A percentile compares a stretch with the other conserved stretches of the same genome.
phyloP scores from a whole-genome alignment of 2,888 invertebrate genomes.

The Brachylomia viminalis region DNA sequence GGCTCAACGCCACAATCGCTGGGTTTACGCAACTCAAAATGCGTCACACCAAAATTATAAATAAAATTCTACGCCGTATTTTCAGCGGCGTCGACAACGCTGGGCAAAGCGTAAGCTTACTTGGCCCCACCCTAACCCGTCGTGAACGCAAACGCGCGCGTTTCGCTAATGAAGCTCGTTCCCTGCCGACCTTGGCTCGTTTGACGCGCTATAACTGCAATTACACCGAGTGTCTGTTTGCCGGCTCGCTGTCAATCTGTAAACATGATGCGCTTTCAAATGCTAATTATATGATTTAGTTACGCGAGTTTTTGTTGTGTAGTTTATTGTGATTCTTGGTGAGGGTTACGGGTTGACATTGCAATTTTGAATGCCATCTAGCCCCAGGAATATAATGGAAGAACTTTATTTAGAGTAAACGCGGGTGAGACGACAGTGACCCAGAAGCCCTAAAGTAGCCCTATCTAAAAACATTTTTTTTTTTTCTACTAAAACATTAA shows the following conservation, averaged over 20 bases:
- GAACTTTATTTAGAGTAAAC: too few species aligned
- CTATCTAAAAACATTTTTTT: too few species aligned
- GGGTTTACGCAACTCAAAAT: not conserved
- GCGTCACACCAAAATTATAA: not conserved
- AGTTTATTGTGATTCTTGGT: not conserved
- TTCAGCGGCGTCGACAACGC: not conserved
- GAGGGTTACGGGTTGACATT: not conserved
- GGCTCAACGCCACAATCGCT: not conserved
- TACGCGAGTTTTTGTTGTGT: not conserved
- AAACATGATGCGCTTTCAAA: slow-evolving; percentile 43
- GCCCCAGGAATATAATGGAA: not conserved
- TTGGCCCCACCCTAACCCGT: not conserved
- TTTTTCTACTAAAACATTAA: too few species aligned
- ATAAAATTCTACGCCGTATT: not conserved
- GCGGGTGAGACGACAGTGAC: too few species aligned
- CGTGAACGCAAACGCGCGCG: slow-evolving; percentile 14
- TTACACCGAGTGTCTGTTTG: slow-evolving; percentile 35
- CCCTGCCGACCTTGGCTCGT: slow-evolving; percentile 31
- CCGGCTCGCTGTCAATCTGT: slow-evolving; percentile 40
- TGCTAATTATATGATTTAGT: slow-evolving; percentile 45
- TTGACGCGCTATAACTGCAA: slow-evolving; percentile 35
- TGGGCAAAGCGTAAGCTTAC: not conserved
- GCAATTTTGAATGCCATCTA: not conserved
- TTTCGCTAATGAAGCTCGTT: slow-evolving; percentile 46
- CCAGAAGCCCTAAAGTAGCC: too few species aligned